Evolutionary conservation across 1,140 invertebrate species (phyloP), one percentile per base, ranked within the genome.

Genomic region (Drosophila jambulina): DNA sequence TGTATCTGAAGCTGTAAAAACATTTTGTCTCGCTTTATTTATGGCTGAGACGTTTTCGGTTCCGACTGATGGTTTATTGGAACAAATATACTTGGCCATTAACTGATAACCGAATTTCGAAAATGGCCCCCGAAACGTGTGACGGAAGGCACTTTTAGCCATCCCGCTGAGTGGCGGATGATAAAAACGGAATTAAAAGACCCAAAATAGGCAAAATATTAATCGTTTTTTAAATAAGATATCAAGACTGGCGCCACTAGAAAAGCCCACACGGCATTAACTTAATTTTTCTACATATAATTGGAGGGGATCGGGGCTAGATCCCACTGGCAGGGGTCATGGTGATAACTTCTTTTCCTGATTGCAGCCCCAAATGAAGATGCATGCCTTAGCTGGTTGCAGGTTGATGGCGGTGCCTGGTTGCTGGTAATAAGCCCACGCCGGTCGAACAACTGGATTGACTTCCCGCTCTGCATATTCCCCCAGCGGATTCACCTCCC

Each of bases 181-280:
- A 82, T 81, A 82, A 84, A 21, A 32, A 12, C 10, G 49, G 19
- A 57, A 70, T 27, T 58, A 46, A 75, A 32, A 74, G 9, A n/a
- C 54, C 29, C 48, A 48, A 54, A 75, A 59, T 58, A 53, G 40
- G 53, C 45, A 74, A 78, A 78, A 75, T 83, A 87, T 88, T 88
- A 87, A 87, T 87, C 78, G 83, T 88, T 78, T 79, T 68, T 72
- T 72, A 79, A 82, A 82, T 82, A 79, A 80, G 76, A 87, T 71
- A 64, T 48, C 36, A 48, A 46, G 46, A 64, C 57, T 88, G 83
- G 83, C 83, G 84, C 83, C 83, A 78, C 49, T 25, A 60, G 48
- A 23, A 23, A 60, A 60, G 63, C 79, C 65, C 82, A 85, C 82
- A 46, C 59, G 59, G 71, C 62, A 82, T 69, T 75, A 77, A 78